phyloP scores from a whole-genome alignment of 2,888 invertebrate genomes.

The Latrodectus hesperus region DNA sequence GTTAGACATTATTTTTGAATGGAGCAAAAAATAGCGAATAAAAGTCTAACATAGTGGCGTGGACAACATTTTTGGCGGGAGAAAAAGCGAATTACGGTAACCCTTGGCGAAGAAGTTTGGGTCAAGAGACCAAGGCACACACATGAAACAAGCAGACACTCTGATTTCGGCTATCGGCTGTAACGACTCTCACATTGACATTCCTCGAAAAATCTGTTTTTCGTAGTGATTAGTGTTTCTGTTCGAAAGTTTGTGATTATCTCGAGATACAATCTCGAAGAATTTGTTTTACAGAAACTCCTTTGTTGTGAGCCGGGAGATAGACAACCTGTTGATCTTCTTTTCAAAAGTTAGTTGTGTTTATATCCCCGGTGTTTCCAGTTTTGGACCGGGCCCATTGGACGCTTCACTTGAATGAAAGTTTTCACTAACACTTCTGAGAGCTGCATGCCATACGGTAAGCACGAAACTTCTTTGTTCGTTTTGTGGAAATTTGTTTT shows the following conservation, averaged over 20 bases:
- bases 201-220: too few relatives aligned
- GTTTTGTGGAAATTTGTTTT: too few relatives aligned
- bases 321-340: conserved; percentile 43
- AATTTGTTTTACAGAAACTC: not conserved
- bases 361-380: too few relatives aligned
- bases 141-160: conserved; percentile 16
- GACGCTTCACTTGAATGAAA: conserved; percentile 23
- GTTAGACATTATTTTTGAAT: too few relatives aligned
- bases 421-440: conserved; percentile 4
- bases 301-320: conserved; percentile 26
- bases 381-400: not conserved
- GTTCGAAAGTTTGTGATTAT: too few relatives aligned
- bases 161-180: conserved; percentile 28
- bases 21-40: too few relatives aligned
- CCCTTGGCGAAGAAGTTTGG: conserved; percentile 59
- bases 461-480: not conserved
- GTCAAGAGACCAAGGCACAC: conserved; percentile 48
- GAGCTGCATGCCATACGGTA: conserved; percentile 4
- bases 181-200: conserved; percentile 7
- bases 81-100: conserved; percentile 25
- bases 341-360: not conserved
- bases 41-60: too few relatives aligned
- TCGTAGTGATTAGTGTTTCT: too few relatives aligned
- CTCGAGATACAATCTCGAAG: too few relatives aligned
- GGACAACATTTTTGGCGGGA: not conserved